Evolutionary conservation across 2,113 vertebrate genomes (phyloP).

Genomic region (Neolamprologus toae): DNA sequence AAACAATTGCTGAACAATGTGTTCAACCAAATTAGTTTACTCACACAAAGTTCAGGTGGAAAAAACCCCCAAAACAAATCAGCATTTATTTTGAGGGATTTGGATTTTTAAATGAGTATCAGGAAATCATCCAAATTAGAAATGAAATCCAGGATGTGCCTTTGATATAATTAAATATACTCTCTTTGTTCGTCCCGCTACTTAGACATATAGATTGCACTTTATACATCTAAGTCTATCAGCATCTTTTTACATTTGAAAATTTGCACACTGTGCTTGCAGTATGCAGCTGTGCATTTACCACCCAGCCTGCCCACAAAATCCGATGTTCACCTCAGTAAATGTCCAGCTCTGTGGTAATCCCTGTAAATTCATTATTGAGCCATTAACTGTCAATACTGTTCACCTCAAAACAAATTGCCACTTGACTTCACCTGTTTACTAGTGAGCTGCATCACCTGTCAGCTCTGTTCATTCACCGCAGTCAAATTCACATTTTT

Average conservation of each 20-base stretch:
- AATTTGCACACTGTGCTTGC: background rate
- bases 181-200: background rate
- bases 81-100: background rate
- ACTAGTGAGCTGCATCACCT: background rate
- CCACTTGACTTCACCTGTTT: background rate
- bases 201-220: background rate
- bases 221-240: background rate
- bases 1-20: background rate
- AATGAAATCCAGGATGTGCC: background rate
- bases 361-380: slow-evolving; percentile 8
- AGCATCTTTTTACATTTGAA: background rate
- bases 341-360: background rate
- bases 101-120: background rate
- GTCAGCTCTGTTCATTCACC: background rate
- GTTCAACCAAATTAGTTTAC: background rate
- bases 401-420: background rate
- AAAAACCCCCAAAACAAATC: fast-evolving
- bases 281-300: background rate
- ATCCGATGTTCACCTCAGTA: background rate
- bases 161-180: background rate
- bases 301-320: background rate
- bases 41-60: background rate
- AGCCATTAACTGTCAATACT: background rate
- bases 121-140: background rate
- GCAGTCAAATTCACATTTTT: background rate